Evolutionary conservation across 2,888 invertebrate genomes (phyloP), one percentile per base, ranked within the genome.

Genomic region (Agrilus mali): DNA sequence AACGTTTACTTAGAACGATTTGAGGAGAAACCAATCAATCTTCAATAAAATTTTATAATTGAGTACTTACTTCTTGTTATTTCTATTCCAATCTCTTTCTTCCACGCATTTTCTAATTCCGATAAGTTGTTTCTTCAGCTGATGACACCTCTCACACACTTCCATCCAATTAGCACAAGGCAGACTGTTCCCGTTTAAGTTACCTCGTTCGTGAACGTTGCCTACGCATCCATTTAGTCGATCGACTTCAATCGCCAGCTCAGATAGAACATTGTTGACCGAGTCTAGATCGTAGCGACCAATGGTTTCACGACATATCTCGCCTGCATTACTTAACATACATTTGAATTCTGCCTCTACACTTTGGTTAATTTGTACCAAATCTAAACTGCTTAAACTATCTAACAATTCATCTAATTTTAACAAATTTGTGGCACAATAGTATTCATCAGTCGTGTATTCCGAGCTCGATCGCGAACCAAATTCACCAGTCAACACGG

Each of bases 271-370:
- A 15, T 46, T 43, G 8, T 42, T 42, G 33, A 54, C 45, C 41
- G 51, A 47, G 20, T 50, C 44, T 38, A 55, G 44, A 47, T 51
- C 47, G 43, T 47, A 45, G 45, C 48, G 48, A 36, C 44, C 47
- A 16, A 50, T 38, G 37, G 46, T 42, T 45, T 41, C 47, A 40
- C 40, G 45, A 48, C 49, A 52, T 66, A 79, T 77, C 60, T 68
- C 71, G 59, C 72, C 72, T 66, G 74, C 76, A 56, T 75, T 74
- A 61, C 75, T 74, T 67, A 78, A 74, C 55, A 81, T 72, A 66
- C 75, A 79, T 54, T 73, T 71, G 66, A 79, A 81, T 69, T 81
- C 80, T 50, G 77, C 77, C 61, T 78, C 77, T 57, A 74, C 67
- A 52, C 73, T 67, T 56, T 75, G 73, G 57, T 58, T 58, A 45